Conservation (phyloP, 2,888 invertebrate genomes). For the Drosophila phalerata region DNA sequence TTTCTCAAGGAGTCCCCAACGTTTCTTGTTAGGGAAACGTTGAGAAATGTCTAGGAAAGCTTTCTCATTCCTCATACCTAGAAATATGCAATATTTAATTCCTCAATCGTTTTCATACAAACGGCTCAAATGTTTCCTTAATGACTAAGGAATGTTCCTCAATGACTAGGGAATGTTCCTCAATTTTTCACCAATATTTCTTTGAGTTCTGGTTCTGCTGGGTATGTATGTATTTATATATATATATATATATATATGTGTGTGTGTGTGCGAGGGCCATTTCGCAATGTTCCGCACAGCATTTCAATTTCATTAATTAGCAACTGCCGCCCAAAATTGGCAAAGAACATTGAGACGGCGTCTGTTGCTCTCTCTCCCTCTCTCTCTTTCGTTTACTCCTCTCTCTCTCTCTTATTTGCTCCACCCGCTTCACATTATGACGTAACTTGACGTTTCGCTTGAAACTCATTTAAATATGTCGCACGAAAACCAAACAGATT, state of each 20-base stretch:
- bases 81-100: too few species aligned
- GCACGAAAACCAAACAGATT: slow-evolving; percentile 61
- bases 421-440: slow-evolving; percentile 43
- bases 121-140: too few species aligned
- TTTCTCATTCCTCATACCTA: too few species aligned
- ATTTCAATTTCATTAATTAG: slow-evolving; percentile 72
- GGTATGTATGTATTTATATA: not conserved
- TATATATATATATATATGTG: not conserved
- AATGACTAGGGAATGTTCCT: too few species aligned
- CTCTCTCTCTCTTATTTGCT: not conserved
- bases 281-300: slow-evolving; percentile 55
- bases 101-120: too few species aligned
- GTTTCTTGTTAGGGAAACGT: too few species aligned
- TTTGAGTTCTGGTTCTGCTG: too few species aligned
- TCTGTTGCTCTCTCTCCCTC: not conserved
- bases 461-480: slow-evolving; percentile 65
- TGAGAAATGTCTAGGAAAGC: too few species aligned
- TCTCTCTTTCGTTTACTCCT: not conserved
- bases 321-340: slow-evolving; percentile 52
- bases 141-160: too few species aligned
- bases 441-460: slow-evolving; percentile 65
- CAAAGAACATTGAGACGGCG: slow-evolving; percentile 59
- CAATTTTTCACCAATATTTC: too few species aligned
- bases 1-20: too few species aligned
- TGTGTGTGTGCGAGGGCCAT: slow-evolving; percentile 31